Evolutionary conservation across 2,797 vertebrate species (phyloP).

Genomic region (Octomys mimax): DNA sequence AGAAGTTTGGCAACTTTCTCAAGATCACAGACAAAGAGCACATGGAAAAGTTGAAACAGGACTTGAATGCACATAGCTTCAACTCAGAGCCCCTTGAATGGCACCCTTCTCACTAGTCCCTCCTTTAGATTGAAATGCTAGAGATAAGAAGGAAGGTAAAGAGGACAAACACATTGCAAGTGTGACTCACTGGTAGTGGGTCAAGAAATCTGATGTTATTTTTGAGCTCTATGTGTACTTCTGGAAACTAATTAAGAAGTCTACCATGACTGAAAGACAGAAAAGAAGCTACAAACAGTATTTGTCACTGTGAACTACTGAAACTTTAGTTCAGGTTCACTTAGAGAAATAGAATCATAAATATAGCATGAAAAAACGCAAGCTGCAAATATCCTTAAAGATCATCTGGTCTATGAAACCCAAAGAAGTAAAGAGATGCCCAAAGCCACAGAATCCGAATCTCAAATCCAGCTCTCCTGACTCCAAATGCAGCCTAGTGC

Average conservation of each 20-base stretch:
- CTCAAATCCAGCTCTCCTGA: slow-evolving; percentile 11
- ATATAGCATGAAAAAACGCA: not conserved
- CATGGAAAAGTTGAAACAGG: not conserved
- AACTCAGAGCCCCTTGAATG: not conserved
- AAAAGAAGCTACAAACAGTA: not conserved
- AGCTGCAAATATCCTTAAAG: not conserved
- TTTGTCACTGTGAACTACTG: slow-evolving; percentile 1
- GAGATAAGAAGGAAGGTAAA: not conserved
- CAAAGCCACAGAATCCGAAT: not conserved
- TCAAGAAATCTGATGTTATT: slow-evolving; percentile 20
- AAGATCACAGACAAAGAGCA: slow-evolving; percentile 47
- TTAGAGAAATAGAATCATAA: slow-evolving; percentile 51
- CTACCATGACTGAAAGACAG: not conserved
- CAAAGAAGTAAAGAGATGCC: not conserved
- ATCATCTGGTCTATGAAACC: not conserved
- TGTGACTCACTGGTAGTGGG: not conserved
- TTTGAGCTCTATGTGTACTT: not conserved
- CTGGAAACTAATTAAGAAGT: slow-evolving; percentile 24
- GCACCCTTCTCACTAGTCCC: not conserved
- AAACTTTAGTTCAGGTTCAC: not conserved
- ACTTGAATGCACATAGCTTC: slow-evolving; percentile 22
- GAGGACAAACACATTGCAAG: not conserved
- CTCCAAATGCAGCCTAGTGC: not conserved
- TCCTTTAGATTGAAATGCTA: not conserved
- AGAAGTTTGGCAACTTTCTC: slow-evolving; percentile 36